phyloP scores from a whole-genome alignment of 2,888 invertebrate genomes.

The Eristalis intricaria region DNA sequence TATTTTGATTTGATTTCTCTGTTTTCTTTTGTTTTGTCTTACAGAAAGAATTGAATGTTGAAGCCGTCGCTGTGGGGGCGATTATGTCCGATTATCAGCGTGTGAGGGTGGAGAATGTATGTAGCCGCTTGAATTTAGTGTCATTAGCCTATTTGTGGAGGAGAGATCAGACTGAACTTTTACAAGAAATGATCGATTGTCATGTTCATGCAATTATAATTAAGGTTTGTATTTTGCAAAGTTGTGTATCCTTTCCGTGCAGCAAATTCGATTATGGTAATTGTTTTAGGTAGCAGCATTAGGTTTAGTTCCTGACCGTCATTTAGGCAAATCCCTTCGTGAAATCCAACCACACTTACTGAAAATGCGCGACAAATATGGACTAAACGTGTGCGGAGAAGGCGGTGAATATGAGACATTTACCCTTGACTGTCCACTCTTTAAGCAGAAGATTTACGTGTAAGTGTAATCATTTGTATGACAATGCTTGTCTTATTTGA shows the following conservation, averaged over 20 bases:
- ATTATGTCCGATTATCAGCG: constrained; percentile 99
- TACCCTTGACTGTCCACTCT: constrained; percentile 97
- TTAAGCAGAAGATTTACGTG: constrained; percentile 94
- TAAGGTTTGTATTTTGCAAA: constrained; percentile 85
- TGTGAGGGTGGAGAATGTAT: constrained; percentile 98
- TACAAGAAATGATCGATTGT: constrained; percentile 98
- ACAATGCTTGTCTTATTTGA: not conserved
- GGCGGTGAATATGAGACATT: constrained; percentile 99
- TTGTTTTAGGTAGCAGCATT: constrained; percentile 87
- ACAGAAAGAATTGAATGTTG: constrained; percentile 86
- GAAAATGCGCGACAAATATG: constrained; percentile 95
- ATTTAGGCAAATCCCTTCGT: constrained; percentile 92
- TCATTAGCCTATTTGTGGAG: constrained; percentile 98
- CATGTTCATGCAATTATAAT: constrained; percentile 96
- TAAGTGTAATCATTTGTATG: constrained; percentile 83
- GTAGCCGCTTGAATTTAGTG: constrained; percentile 92
- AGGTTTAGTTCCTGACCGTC: constrained; percentile 92
- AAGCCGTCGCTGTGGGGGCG: constrained; percentile 98
- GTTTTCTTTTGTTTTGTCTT: constrained; percentile 8
- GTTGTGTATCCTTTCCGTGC: too few species aligned
- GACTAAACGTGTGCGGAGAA: constrained; percentile 97
- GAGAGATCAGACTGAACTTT: constrained; percentile 94
- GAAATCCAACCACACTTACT: constrained; percentile 94
- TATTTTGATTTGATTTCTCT: constrained; percentile 1
- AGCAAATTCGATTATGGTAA: not conserved